Evolutionary conservation across 2,888 invertebrate species (phyloP), one percentile per base, ranked within the genome.

Genomic region (Plebejus anna): DNA sequence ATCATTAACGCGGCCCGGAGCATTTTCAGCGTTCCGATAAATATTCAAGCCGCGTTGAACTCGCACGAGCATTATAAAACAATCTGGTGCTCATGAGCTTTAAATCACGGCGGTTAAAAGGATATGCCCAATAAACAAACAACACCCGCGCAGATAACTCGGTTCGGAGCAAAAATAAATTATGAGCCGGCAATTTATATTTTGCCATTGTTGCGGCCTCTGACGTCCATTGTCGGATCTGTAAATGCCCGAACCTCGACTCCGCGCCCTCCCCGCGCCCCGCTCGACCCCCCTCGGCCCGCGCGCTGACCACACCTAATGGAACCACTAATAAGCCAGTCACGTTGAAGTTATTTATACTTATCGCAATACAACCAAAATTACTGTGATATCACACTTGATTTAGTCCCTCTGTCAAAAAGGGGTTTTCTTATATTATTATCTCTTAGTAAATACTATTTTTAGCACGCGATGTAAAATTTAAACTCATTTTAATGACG

Each of bases 331-430:
- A 91, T 90, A 93, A 89, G 87, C 92, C 80, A 88, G 91, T 92
- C 92, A 91, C 91, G 92, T 91, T 88, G 88, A 83, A 84, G 84
- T 91, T 91, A 91, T 92, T 92, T 92, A 91, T 92, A 90, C 89
- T 90, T 90, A 88, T 89, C 84, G 89, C 87, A 88, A 88, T 85
- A 88, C 86, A 85, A 87, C 87, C 85, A 88, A 89, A 86, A 88
- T 88, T 87, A 84, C 85, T 83, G 13, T 32, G 16, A 72, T 51
- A 72, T 42, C 32, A 13, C 47, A 72, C 51, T 32, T 13, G 73
- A 73, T 73, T 73, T 42, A 51, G 22, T 73, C 47, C 73, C 28
- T 13, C 16, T 2, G 73, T 32, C 22, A n/a, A 42, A 42, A 16
- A n/a, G 42, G 22, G 22, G 71, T 38, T 71, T 36, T 36, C 7